phyloP scores from a whole-genome alignment of 2,113 vertebrate genomes.

The Eira barbara region DNA sequence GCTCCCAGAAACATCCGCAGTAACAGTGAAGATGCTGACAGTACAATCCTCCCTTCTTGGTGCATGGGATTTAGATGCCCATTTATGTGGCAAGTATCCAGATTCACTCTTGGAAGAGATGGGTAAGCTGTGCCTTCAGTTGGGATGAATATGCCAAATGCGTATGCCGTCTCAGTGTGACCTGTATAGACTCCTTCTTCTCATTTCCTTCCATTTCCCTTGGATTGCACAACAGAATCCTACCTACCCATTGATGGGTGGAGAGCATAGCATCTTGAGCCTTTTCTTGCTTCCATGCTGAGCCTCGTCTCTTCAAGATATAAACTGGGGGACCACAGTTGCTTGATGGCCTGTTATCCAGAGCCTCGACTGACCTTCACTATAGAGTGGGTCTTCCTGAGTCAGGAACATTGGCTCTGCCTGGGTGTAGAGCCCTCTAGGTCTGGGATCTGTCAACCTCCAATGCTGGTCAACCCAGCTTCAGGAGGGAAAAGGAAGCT shows the following conservation, averaged over 20 bases:
- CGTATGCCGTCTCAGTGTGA: fast-evolving
- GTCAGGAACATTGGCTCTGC: no score
- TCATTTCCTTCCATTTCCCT: neutral
- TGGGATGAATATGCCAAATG: neutral
- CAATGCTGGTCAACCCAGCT: no score
- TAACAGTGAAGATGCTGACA: fast-evolving
- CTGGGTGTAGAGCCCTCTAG: neutral
- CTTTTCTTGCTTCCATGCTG: no score
- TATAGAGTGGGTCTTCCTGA: neutral
- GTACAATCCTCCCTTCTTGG: neutral
- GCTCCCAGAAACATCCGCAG: neutral
- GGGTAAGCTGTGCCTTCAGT: neutral
- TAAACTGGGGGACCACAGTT: neutral
- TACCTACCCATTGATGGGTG: neutral
- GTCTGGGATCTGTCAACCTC: neutral
- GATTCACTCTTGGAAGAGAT: fast-evolving
- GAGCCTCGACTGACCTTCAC: neutral
- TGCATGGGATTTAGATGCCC: fast-evolving
- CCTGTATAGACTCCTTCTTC: no score
- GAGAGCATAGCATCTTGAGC: neutral
- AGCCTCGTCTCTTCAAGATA: neutral
- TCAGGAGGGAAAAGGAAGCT: no score
- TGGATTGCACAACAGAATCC: neutral
- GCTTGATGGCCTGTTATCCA: no score
- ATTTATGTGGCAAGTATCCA: no score